Base-by-base conservation (phyloP, 1,140 invertebrate genomes). In the Psilanteris sp. region DNA sequence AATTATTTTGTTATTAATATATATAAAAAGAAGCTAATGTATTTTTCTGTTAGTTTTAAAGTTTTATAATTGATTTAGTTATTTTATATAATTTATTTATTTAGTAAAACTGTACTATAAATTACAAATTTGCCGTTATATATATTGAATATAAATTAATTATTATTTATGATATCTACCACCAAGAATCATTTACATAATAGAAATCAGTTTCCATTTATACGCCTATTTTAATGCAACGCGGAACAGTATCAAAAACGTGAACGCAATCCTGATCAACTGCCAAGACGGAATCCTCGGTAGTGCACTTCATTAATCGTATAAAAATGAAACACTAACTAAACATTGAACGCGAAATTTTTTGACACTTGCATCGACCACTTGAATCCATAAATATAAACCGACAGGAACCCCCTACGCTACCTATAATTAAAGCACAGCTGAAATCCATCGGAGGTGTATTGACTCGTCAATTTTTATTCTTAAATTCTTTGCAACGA, bases 171-270 rank as follows among this genome's bases (percentile, higher is more conserved):
- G n/a, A n/a, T n/a, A n/a, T n/a, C n/a, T n/a, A n/a, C 18, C 18
- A 20, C 24, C 1, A 37, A 34, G 15, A 50, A 46, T 22, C 20
- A 22, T 67, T 48, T 54, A 67, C 39, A 54, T 46, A 50, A 46
- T 46, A 55, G n/a, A 29, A 46, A 59, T 50, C 20, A 41, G 26
- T 68, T 68, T 55, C 32, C 62, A 55, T 55, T 44, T 55, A 48
- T 39, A 57, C 16, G 11, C 29, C 62, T 66, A 46, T 55, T 67
- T 67, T 46, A 46, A 68, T 26, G 41, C 34, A 43, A 68, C 44
- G 36, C 64, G 31, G 34, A 68, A 68, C 52, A 27, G 9, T 48
- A 50, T 32, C 20, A 68, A 68, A 71, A 61, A 46, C 52, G 46
- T 61, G 36, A 46, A 8, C 20, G 27, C 24, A 59, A 59, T 70